Evolutionary conservation across 2,113 vertebrate species (phyloP).

Genomic region (Phycodurus eques): DNA sequence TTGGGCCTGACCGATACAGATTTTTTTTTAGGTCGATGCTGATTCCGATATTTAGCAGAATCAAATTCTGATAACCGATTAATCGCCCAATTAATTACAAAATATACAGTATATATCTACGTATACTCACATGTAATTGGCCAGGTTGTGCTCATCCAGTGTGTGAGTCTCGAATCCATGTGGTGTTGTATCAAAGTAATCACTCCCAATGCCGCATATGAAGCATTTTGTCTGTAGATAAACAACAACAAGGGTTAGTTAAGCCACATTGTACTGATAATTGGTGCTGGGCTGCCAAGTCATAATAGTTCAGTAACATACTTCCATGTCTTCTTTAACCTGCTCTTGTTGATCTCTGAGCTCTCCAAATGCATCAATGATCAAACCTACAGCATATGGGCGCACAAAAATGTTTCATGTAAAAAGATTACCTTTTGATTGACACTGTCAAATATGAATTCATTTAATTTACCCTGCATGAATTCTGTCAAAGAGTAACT

Average conservation of each 20-base stretch:
- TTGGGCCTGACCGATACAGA: background rate
- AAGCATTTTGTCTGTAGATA: constrained; percentile 87
- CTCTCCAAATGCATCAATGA: constrained; percentile 86
- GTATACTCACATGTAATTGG: constrained; percentile 80
- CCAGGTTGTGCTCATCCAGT: constrained; percentile 88
- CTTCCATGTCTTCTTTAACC: constrained; percentile 92
- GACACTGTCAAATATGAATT: background rate
- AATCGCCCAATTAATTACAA: no score
- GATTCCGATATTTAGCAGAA: no score
- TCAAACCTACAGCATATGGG: constrained; percentile 72
- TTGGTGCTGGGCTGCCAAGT: background rate
- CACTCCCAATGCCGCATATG: constrained; percentile 90
- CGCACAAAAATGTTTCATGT: constrained; percentile 6
- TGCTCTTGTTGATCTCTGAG: constrained; percentile 86
- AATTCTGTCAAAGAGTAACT: background rate
- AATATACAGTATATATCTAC: no score
- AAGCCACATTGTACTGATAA: background rate
- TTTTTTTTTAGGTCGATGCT: no score
- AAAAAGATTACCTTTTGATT: background rate
- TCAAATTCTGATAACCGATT: no score
- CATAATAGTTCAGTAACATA: constrained; percentile 31
- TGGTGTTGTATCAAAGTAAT: constrained; percentile 90
- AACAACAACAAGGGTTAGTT: constrained; percentile 1
- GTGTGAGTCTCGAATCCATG: constrained; percentile 93
- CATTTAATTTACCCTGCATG: background rate